These are phyloP conservation scores for Calameuta idolon DNA, from an alignment of 2,888 invertebrate genomes.

Conservation along the genomic window DNA sequence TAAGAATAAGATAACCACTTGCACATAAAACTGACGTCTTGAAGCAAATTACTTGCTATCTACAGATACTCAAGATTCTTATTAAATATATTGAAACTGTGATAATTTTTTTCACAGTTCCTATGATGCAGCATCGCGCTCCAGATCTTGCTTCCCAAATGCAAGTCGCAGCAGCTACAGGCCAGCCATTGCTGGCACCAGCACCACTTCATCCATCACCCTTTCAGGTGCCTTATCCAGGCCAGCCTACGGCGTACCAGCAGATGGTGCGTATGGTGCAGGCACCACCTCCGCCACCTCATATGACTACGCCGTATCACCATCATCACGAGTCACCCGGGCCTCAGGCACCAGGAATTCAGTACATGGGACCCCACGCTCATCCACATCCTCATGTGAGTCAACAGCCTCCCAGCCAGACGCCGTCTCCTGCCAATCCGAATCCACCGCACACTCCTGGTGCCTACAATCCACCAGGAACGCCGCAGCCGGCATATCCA, in stretches of 20 bases:
- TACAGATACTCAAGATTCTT: slow-evolving; percentile 9
- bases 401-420: slow-evolving; percentile 64
- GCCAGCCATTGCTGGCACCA: slow-evolving; percentile 86
- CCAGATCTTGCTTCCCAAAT: slow-evolving; percentile 78
- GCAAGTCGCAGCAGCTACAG: slow-evolving; percentile 85
- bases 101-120: slow-evolving; percentile 53
- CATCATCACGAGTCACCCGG: slow-evolving; percentile 71
- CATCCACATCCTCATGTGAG: slow-evolving; percentile 63
- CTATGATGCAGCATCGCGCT: slow-evolving; percentile 66
- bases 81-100: background rate
- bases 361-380: slow-evolving; percentile 70
- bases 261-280: slow-evolving; percentile 69
- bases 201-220: slow-evolving; percentile 80
- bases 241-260: slow-evolving; percentile 67
- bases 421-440: slow-evolving; percentile 63
- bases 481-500: slow-evolving; percentile 69
- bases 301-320: slow-evolving; percentile 61
- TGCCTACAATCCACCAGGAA: slow-evolving; percentile 69
- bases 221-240: slow-evolving; percentile 74
- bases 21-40: background rate
- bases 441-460: slow-evolving; percentile 71
- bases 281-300: slow-evolving; percentile 57
- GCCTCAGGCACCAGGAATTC: slow-evolving; percentile 68
- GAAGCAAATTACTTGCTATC: background rate
- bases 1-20: slow-evolving; percentile 2